Percentiles rank a stretch among this genome's conserved stretches.
phyloP scores from a whole-genome alignment of 2,797 vertebrate species.

The Pseudochirops corinnae region DNA sequence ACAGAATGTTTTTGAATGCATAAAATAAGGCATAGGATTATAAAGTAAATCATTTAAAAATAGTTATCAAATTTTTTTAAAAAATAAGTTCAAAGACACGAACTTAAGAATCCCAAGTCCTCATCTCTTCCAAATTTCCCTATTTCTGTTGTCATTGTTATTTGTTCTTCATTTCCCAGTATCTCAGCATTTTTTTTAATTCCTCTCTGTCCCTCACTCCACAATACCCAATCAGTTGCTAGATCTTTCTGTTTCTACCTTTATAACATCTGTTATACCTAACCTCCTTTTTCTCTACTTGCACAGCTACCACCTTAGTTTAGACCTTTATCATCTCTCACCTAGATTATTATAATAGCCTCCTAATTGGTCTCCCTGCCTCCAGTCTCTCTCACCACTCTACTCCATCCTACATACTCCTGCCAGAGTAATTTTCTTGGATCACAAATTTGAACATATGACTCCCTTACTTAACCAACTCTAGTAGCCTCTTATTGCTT shows the following conservation, averaged over 20 bases:
- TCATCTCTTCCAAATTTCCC: not conserved
- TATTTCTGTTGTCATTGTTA: not conserved
- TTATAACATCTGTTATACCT: not conserved
- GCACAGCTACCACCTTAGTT: not conserved
- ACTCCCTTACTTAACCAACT: not conserved
- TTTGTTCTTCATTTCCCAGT: not conserved
- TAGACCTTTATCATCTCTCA: not conserved
- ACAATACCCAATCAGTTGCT: not conserved
- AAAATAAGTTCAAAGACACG: not conserved
- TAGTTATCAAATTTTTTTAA: not conserved
- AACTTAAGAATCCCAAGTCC: not conserved
- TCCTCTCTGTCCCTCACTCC: not conserved
- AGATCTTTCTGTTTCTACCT: not conserved
- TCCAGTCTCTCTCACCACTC: not conserved
- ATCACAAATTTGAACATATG: not conserved
- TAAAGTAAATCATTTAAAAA: not conserved
- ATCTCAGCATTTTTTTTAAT: not conserved
- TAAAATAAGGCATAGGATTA: not conserved
- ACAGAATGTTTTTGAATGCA: not conserved
- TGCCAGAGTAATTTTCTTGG: not conserved
- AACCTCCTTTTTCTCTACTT: not conserved
- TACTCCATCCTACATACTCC: not conserved
- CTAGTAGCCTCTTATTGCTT: not conserved
- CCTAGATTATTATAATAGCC: not conserved
- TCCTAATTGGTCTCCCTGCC: not conserved